Evolutionary conservation across 2,888 invertebrate genomes (phyloP), one percentile per base, ranked within the genome.

Genomic region (Coremacera marginata): DNA sequence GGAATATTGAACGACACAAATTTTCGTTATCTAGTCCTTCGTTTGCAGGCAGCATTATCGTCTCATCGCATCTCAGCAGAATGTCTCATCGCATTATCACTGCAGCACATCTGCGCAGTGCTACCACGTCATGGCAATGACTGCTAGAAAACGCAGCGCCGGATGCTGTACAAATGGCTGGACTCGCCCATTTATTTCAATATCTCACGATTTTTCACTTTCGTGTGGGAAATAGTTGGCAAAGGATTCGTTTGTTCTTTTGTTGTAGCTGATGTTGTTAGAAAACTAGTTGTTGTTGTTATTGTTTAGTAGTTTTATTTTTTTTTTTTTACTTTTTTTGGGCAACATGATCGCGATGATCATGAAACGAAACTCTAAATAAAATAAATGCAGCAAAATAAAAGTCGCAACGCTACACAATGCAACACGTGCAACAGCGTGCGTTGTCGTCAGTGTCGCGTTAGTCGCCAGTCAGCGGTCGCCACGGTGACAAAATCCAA

Each of bases 1-100:
- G 86, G 86, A 82, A 82, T 76, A 71, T 37, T 31, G 27, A 25
- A 55, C n/a, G 31, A 37, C 49, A 19, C 52, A 57, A 19, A 22
- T 37, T 31, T 72, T 44, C 14, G 14, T 14, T 25, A 19, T 60
- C 44, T 72, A 9, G 34, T 70, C 27, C 70, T 70, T 55, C 31
- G 52, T 31, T 19, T 27, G 52, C 55, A 14, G 16, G 22, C 51
- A 27, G 22, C 51, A 27, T 16, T 68, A 37, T 27, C 63, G 68
- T 22, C 25, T 51, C 68, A 16, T 44, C n/a, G 25, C 51, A 25
- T 68, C 68, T n/a, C n/a, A n/a, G 68, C 25, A 16, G 16, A 67
- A 25, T 44, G 67, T 49, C 44, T n/a, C 68, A 25, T 49, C 68
- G 51, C 22, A 16, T 68, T 51, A 51, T 68, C 68, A 51, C 9